Percentiles rank a stretch among this genome's conserved stretches.
Conservation (phyloP, 2,113 vertebrate species). For the Phainopepla nitens region DNA sequence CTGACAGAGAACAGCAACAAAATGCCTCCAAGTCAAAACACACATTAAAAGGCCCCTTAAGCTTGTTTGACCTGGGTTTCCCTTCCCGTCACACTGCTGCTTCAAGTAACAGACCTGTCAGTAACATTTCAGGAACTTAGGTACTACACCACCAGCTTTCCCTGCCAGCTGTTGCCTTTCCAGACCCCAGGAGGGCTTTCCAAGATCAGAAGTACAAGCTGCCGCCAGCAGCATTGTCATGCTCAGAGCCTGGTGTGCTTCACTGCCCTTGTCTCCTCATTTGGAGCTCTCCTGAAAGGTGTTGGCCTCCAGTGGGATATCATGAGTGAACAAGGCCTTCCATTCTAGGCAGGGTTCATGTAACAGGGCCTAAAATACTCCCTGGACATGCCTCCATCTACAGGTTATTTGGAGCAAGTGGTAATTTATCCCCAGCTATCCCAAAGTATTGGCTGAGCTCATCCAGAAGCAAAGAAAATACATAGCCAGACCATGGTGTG, state of each 20-base stretch:
- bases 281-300: background rate
- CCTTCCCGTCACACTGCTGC: background rate
- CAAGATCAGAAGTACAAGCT: background rate
- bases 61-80: background rate
- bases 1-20: background rate
- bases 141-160: background rate
- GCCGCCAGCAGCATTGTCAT: background rate
- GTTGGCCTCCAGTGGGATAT: background rate
- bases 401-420: constrained; percentile 14
- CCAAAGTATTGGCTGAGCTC: background rate
- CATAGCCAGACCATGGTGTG: fast-evolving
- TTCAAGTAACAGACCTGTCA: background rate
- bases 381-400: background rate
- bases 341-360: background rate
- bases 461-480: background rate
- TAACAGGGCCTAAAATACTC: constrained; percentile 34
- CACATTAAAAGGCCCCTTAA: background rate
- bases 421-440: background rate
- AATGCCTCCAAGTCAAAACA: background rate
- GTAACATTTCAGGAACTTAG: background rate
- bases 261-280: background rate
- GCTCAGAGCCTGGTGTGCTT: background rate
- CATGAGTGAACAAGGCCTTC: background rate
- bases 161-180: background rate
- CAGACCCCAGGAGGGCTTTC: background rate